phyloP scores from a whole-genome alignment of 1,140 invertebrate genomes.

The Solenopsis fugax region DNA sequence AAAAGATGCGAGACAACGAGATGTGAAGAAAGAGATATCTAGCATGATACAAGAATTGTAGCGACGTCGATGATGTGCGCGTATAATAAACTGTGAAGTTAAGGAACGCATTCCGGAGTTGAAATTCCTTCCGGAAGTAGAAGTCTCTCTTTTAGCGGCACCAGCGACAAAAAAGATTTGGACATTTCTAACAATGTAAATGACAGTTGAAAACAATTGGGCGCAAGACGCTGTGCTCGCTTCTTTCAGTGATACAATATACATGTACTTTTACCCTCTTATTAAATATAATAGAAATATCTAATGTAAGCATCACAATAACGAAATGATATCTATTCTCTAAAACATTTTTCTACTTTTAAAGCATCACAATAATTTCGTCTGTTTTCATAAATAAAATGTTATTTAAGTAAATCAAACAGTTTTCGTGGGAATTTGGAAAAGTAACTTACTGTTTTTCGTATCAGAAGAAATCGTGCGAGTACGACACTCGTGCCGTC shows the following conservation, averaged over 20 bases:
- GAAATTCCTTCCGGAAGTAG: neutral
- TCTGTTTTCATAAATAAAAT: neutral
- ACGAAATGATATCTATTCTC: neutral
- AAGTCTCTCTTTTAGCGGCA: slow-evolving; percentile 18
- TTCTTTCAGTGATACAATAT: slow-evolving; percentile 12
- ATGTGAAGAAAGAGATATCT: neutral
- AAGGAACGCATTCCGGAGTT: slow-evolving; percentile 18
- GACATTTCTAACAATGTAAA: slow-evolving; percentile 18
- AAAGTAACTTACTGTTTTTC: neutral
- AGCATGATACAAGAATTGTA: neutral
- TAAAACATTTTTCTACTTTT: slow-evolving; percentile 10
- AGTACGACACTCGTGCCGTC: neutral
- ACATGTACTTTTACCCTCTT: neutral
- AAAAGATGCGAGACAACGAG: neutral
- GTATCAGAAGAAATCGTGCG: neutral
- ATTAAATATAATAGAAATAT: slow-evolving; percentile 4
- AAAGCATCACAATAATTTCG: neutral
- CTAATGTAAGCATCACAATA: neutral
- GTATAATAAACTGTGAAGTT: neutral
- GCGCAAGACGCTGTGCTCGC: neutral
- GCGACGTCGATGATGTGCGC: neutral
- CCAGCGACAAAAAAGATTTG: neutral
- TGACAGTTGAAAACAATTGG: neutral
- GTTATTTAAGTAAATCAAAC: slow-evolving; percentile 4
- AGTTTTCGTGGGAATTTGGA: neutral